Base-by-base conservation (phyloP, 2,888 invertebrate species). In the Clostera curtula region DNA sequence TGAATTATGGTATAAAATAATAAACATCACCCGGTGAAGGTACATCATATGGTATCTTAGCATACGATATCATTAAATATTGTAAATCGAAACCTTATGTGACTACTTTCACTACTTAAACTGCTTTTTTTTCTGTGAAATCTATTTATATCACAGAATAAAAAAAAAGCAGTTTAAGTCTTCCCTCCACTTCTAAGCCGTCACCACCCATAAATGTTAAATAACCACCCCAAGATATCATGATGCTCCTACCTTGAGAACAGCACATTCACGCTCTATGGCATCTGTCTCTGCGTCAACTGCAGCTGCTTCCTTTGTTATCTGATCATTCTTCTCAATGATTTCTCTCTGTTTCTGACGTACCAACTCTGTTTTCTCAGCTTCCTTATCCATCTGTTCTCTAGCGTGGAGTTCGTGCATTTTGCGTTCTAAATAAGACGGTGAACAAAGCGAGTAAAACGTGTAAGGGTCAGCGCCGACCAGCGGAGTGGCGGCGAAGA, bases 211-310 rank as follows among this genome's bases (percentile, higher is more conserved):
- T 13, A 6, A 17, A 2, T 12, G 8, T n/a, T n/a, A 18, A 17
- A 9, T 3, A 4, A 5, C 11, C 11, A 18, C 11, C 20, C 8
- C 3, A 10, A 20, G 12, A 3, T 3, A 10, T 12, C n/a, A n/a
- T n/a, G n/a, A n/a, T 20, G 11, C 12, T 20, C 21, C 2, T 51
- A 79, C 82, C 59, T 59, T 69, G 3, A 83, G 48, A 6, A 77
- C 64, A 10, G 36, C 47, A 33, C 80, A 80, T 45, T 82, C 77
- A 10, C 49, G 48, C 33, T 77, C 73, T 24, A 80, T 49, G 4
- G 44, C 47, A 3, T 59, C 49, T 27, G 58, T 61, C 36, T 79
- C 73, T 3, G 47, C 40, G 34, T 74, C 74, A 3, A 74, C 31
- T 1, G 44, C 41, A 1, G 42, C 42, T 1, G 52, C 57, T 36